phyloP scores from a whole-genome alignment of 2,113 vertebrate species.

The Apeltes quadracus region DNA sequence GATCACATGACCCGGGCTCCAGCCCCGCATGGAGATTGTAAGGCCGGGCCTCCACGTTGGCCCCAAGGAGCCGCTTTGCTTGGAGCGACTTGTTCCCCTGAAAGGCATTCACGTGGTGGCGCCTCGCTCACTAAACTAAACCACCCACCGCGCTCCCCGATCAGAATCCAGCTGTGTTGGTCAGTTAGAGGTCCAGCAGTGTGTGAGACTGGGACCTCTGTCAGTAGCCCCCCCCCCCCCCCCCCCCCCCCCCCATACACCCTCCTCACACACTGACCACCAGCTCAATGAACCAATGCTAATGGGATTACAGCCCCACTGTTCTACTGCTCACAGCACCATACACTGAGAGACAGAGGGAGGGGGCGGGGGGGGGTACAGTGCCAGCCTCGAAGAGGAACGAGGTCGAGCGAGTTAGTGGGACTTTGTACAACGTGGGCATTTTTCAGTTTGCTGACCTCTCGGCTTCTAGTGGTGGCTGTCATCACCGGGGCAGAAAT shows the following conservation, averaged over 20 bases:
- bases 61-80: neutral
- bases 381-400: constrained; percentile 41
- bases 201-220: constrained; percentile 51
- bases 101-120: neutral
- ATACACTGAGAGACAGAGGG: constrained; percentile 11
- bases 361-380: neutral
- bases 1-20: constrained; percentile 20
- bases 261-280: constrained; percentile 31
- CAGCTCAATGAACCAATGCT: constrained; percentile 61
- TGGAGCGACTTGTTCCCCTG: neutral
- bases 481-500: constrained; percentile 8
- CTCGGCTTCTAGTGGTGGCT: constrained; percentile 1
- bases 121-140: constrained; percentile 5
- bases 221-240: constrained; percentile 47
- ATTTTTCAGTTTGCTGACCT: constrained; percentile 46
- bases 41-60: too few species aligned
- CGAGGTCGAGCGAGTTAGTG: constrained; percentile 31
- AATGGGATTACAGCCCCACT: constrained; percentile 68
- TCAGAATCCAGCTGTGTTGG: constrained; percentile 59
- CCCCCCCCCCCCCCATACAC: constrained; percentile 12
- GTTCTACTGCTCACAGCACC: constrained; percentile 47
- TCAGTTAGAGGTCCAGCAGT: constrained; percentile 38
- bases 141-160: constrained; percentile 48
- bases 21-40: constrained; percentile 32
- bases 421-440: constrained; percentile 34